These are phyloP conservation scores for Xestoiulus laeticollis DNA, from an alignment of 2,888 invertebrate species.

Conservation along the genomic window DNA sequence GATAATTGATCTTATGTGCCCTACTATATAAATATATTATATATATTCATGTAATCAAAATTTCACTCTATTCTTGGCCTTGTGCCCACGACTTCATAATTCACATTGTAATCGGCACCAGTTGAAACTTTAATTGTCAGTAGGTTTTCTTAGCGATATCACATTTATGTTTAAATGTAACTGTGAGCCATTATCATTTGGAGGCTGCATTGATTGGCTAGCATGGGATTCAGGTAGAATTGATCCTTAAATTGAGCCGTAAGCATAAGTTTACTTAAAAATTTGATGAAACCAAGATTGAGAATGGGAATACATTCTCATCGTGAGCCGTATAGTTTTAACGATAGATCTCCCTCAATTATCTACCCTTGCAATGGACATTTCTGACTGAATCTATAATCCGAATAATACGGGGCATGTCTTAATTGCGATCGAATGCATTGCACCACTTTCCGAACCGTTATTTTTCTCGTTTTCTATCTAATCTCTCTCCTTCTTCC, in stretches of 20 bases:
- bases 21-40: slow-evolving; percentile 28
- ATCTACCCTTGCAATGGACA: neutral
- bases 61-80: slow-evolving; percentile 35
- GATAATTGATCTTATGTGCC: slow-evolving; percentile 42
- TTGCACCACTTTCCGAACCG: neutral
- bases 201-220: neutral
- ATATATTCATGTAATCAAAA: slow-evolving; percentile 41
- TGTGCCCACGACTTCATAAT: slow-evolving; percentile 35
- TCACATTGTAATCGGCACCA: neutral
- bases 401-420: neutral
- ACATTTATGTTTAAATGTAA: neutral
- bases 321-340: no score
- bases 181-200: neutral
- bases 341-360: no score
- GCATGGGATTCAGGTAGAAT: neutral
- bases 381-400: neutral
- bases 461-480: neutral
- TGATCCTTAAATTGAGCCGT: neutral
- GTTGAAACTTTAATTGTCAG: neutral
- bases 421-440: neutral
- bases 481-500: neutral
- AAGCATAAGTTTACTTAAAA: neutral
- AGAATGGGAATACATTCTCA: no score
- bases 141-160: neutral
- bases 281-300: neutral